These are phyloP conservation scores for Crotalus viridis DNA, from an alignment of 2,113 vertebrate species.

Conservation along the genomic window DNA sequence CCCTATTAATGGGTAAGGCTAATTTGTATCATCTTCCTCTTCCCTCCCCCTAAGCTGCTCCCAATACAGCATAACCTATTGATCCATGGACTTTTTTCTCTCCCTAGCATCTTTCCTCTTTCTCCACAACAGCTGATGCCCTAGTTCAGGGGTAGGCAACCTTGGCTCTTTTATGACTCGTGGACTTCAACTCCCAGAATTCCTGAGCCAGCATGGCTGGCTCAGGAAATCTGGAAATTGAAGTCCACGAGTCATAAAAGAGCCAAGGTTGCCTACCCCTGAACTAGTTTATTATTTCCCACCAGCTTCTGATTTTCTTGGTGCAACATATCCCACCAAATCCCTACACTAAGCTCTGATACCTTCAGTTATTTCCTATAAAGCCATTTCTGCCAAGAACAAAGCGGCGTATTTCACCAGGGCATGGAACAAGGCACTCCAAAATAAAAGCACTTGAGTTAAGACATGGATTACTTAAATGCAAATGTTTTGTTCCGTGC, in stretches of 20 bases:
- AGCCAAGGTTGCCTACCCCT: neutral
- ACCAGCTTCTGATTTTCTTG: neutral
- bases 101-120: neutral
- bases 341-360: neutral
- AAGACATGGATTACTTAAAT: neutral
- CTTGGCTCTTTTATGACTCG: no score
- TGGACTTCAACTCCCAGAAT: no score
- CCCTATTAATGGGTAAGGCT: neutral
- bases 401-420: neutral
- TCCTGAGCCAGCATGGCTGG: no score
- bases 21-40: neutral
- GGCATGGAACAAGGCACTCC: neutral
- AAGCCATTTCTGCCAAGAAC: neutral
- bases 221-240: no score
- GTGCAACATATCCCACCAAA: neutral
- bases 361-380: neutral
- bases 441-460: neutral
- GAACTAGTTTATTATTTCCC: neutral
- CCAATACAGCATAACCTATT: neutral
- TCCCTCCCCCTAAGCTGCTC: neutral
- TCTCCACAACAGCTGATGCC: neutral
- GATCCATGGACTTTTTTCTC: neutral
- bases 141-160: no score
- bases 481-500: neutral
- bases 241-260: no score